Evolutionary conservation across 2,888 invertebrate species (phyloP).

Genomic region (Xiphydria camelus): DNA sequence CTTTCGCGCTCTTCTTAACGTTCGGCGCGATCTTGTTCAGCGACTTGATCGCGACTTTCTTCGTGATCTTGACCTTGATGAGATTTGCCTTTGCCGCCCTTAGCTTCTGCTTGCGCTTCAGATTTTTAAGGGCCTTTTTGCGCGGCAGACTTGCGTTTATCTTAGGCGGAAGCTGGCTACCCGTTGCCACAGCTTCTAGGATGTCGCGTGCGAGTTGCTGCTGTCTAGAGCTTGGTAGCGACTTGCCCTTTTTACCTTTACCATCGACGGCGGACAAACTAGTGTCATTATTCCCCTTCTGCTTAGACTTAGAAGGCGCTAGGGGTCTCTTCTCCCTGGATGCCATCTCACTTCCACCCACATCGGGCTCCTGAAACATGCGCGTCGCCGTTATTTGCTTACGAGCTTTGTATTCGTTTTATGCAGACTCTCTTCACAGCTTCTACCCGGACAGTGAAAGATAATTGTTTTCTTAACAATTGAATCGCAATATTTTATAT

Average conservation of each 20-base stretch:
- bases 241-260: conserved; percentile 44
- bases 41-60: conserved; percentile 46
- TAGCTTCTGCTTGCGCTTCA: conserved; percentile 50
- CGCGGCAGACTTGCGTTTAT: conserved; percentile 50
- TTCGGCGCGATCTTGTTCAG: conserved; percentile 32
- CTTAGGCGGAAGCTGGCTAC: conserved; percentile 49
- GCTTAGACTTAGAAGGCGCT: conserved; percentile 56
- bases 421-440: too few species aligned
- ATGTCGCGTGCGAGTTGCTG: conserved; percentile 41
- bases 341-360: conserved; percentile 59
- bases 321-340: conserved; percentile 58
- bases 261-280: conserved; percentile 39
- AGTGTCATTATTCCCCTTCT: conserved; percentile 54
- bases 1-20: conserved; percentile 13
- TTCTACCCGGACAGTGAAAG: too few species aligned
- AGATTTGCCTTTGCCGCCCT: conserved; percentile 45
- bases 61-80: conserved; percentile 48
- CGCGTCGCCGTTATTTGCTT: neutral
- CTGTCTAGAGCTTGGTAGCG: conserved; percentile 37
- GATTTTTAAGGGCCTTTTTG: conserved; percentile 47
- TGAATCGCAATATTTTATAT: too few species aligned
- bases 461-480: conserved; percentile 11
- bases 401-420: too few species aligned
- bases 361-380: conserved; percentile 52
- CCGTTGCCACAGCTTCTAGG: conserved; percentile 52